Evolutionary conservation across 2,888 invertebrate species (phyloP).

Genomic region (Melanargia galathea): DNA sequence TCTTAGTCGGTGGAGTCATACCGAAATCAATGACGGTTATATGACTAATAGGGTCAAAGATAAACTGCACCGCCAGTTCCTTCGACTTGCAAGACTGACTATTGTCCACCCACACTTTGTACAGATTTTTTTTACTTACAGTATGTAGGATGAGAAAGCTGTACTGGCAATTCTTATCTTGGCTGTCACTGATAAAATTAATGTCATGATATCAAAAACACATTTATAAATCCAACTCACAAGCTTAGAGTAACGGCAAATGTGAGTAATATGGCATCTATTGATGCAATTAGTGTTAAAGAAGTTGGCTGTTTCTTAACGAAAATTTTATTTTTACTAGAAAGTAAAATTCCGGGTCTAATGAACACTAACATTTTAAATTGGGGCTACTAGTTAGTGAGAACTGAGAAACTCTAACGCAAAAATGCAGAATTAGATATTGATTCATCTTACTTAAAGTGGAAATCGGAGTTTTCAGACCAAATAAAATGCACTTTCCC

Average conservation of each 20-base stretch:
- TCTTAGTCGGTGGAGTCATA: background rate
- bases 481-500: background rate
- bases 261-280: too few relatives aligned
- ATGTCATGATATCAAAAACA: background rate
- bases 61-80: background rate
- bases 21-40: conserved; percentile 5
- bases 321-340: too few relatives aligned
- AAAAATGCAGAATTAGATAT: too few relatives aligned
- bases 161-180: too few relatives aligned
- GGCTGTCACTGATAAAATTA: background rate
- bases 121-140: background rate
- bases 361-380: too few relatives aligned
- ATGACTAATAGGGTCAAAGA: conserved; percentile 8
- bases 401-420: too few relatives aligned
- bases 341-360: too few relatives aligned
- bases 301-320: too few relatives aligned
- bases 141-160: background rate
- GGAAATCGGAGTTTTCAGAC: background rate
- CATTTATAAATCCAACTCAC: background rate
- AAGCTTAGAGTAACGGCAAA: too few relatives aligned
- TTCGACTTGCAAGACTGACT: background rate
- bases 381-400: too few relatives aligned
- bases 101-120: conserved; percentile 11
- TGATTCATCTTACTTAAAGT: too few relatives aligned
- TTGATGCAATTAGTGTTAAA: too few relatives aligned